These are phyloP conservation scores for Paratrypauchen microcephalus DNA, from an alignment of 2,797 vertebrate genomes.

Conservation along the genomic window DNA sequence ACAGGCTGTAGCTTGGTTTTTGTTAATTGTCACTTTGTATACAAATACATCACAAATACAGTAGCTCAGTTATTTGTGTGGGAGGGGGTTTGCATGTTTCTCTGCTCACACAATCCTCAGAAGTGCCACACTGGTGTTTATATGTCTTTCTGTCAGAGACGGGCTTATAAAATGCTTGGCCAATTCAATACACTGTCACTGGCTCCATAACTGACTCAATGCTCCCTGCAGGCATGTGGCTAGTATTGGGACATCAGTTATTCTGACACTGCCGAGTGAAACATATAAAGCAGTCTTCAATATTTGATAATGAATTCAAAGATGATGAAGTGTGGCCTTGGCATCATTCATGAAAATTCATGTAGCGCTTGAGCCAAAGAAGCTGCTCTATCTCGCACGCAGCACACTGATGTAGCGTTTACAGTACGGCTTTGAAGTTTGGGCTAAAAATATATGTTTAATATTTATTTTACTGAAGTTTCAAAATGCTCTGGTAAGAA, in stretches of 20 bases:
- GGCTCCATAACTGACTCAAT: constrained; percentile 60
- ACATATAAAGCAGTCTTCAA: constrained; percentile 63
- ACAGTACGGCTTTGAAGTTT: not conserved
- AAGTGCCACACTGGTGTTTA: constrained; percentile 56
- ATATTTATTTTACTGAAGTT: not conserved
- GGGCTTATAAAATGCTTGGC: constrained; percentile 62
- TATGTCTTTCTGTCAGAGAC: constrained; percentile 64
- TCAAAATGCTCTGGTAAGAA: not conserved
- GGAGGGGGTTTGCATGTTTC: constrained; percentile 27
- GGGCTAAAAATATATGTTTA: not conserved
- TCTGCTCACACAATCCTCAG: constrained; percentile 36
- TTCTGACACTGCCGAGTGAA: constrained; percentile 64
- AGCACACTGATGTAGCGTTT: constrained; percentile 34
- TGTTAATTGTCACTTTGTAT: constrained; percentile 18
- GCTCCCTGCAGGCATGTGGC: constrained; percentile 52
- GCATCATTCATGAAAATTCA: constrained; percentile 52
- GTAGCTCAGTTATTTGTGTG: constrained; percentile 17
- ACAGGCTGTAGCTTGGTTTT: not conserved
- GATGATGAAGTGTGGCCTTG: constrained; percentile 55
- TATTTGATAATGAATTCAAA: constrained; percentile 73
- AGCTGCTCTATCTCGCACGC: constrained; percentile 26
- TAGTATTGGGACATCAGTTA: constrained; percentile 69
- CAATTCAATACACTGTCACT: constrained; percentile 64
- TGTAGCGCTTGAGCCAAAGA: constrained; percentile 41
- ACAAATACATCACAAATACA: constrained; percentile 20